Evolutionary conservation across 2,113 vertebrate genomes (phyloP).

Genomic region (Gnathonemus longibarbis): DNA sequence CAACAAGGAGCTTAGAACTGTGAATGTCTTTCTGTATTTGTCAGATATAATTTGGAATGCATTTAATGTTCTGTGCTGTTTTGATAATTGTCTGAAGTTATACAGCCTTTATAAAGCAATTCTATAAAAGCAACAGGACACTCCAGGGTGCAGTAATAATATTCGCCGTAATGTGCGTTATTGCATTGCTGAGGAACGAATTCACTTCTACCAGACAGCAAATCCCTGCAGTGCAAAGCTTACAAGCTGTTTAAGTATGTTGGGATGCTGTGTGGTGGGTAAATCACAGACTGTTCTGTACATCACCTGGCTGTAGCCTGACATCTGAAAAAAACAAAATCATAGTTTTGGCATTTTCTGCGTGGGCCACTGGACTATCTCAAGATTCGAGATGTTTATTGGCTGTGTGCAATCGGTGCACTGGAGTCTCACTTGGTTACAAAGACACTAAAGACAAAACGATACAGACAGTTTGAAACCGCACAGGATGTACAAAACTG

Average conservation of each 20-base stretch:
- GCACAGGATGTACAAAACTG: too few species aligned
- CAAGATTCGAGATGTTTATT: background rate
- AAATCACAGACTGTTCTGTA: background rate
- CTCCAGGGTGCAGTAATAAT: background rate
- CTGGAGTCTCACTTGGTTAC: background rate
- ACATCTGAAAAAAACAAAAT: background rate
- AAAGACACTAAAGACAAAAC: too few species aligned
- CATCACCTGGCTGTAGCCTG: background rate
- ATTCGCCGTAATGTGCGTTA: background rate
- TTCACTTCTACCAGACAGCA: background rate
- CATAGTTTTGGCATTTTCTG: background rate
- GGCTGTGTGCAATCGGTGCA: background rate
- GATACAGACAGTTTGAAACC: too few species aligned
- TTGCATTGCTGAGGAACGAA: background rate
- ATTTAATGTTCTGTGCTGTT: constrained; percentile 1
- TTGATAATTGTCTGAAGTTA: background rate
- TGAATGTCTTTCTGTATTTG: background rate
- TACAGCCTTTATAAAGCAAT: background rate
- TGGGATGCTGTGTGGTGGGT: background rate
- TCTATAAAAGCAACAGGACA: background rate
- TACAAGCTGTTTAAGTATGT: background rate
- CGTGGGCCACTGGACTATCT: background rate
- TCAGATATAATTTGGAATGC: background rate
- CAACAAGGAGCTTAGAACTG: background rate
- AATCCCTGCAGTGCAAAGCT: background rate